A percentile compares a stretch with the other conserved stretches of the same genome.
Conservation (phyloP, 1,140 invertebrate species). For the Microplitis mediator region DNA sequence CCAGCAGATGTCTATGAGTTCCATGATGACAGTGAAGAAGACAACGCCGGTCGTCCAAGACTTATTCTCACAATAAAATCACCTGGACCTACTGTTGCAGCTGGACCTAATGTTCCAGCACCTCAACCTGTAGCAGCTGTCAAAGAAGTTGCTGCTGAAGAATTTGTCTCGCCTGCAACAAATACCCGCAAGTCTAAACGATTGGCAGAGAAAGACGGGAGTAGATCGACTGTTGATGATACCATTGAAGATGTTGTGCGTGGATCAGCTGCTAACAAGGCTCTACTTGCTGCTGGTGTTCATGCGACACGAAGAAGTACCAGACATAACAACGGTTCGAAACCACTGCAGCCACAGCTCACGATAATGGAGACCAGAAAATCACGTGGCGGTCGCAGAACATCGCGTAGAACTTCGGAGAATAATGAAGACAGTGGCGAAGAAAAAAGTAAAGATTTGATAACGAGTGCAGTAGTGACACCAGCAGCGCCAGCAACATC, state of each 20-base stretch:
- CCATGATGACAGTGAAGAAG: slow-evolving; percentile 81
- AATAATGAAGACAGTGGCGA: slow-evolving; percentile 68
- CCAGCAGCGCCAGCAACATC: slow-evolving; percentile 29
- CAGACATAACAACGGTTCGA: slow-evolving; percentile 48
- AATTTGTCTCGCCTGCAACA: slow-evolving; percentile 66
- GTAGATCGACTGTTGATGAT: slow-evolving; percentile 79
- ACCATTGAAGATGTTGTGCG: slow-evolving; percentile 85
- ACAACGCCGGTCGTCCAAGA: slow-evolving; percentile 69
- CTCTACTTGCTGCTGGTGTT: slow-evolving; percentile 35
- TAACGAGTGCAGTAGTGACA: slow-evolving; percentile 26
- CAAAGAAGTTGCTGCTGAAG: slow-evolving; percentile 68
- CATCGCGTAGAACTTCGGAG: slow-evolving; percentile 67
- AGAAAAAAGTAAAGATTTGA: slow-evolving; percentile 61
- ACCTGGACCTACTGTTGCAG: slow-evolving; percentile 58
- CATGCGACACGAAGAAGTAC: slow-evolving; percentile 51
- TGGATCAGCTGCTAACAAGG: slow-evolving; percentile 59
- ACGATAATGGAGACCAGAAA: slow-evolving; percentile 62
- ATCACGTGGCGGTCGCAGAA: slow-evolving; percentile 67
- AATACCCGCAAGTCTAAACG: slow-evolving; percentile 79
- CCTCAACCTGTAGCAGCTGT: slow-evolving; percentile 59
- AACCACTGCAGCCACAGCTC: slow-evolving; percentile 21
- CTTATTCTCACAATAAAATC: slow-evolving; percentile 82
- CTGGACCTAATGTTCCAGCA: slow-evolving; percentile 47
- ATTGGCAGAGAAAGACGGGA: slow-evolving; percentile 77
- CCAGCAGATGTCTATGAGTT: slow-evolving; percentile 82